Conservation (phyloP, 2,113 vertebrate species). For the Lethenteron camtschaticum region DNA sequence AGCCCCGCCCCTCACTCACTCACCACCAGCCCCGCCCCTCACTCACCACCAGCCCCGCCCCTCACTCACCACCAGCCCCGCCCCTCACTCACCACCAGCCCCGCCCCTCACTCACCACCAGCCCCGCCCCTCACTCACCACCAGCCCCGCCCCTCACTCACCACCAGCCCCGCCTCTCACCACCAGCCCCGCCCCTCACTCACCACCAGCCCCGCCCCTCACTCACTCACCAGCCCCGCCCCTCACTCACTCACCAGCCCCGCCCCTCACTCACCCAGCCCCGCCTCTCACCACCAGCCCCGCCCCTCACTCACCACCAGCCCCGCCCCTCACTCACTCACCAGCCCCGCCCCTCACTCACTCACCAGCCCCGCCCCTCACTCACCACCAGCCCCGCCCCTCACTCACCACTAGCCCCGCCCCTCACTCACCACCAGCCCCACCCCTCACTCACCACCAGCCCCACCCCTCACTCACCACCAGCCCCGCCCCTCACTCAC, state of each 20-base stretch:
- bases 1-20: no score
- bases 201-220: conserved; percentile 6
- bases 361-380: conserved; percentile 7
- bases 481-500: no score
- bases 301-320: conserved; percentile 13
- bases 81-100: neutral
- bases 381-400: conserved; percentile 16
- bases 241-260: conserved; percentile 15
- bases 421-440: conserved; percentile 3
- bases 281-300: conserved; percentile 6
- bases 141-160: no score
- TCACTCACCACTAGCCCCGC: conserved; percentile 5
- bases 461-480: conserved; percentile 8
- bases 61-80: no score
- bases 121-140: no score
- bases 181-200: conserved; percentile 15
- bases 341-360: no score
- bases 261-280: conserved; percentile 7
- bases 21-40: no score
- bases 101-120: no score
- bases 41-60: no score
- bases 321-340: conserved; percentile 8
- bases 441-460: conserved; percentile 12
- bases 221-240: conserved; percentile 10
- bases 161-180: conserved; percentile 9